Conservation (phyloP, 2,113 vertebrate genomes). For the Peromyscus maniculatus region DNA sequence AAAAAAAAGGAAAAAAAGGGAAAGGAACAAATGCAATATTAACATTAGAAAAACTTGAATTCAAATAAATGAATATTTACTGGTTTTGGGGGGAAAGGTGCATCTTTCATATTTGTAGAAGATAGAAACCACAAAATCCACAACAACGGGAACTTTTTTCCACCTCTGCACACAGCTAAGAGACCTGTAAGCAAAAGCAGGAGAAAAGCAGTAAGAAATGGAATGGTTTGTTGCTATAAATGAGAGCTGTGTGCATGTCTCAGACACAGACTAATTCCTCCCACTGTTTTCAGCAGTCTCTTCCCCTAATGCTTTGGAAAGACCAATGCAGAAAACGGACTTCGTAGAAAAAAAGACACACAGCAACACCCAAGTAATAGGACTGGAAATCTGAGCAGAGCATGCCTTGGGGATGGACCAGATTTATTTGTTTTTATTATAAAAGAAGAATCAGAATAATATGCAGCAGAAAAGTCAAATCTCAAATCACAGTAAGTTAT, state of each 20-base stretch:
- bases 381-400: constrained; percentile 10
- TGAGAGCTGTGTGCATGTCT: background rate
- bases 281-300: background rate
- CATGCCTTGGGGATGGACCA: background rate
- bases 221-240: background rate
- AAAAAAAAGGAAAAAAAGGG: too few relatives aligned
- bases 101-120: constrained; percentile 29
- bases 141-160: background rate
- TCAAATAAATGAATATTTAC: background rate
- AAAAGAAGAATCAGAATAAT: background rate
- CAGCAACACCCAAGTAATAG: background rate
- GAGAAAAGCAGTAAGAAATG: background rate
- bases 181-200: background rate
- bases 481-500: background rate
- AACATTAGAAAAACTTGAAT: constrained; percentile 5
- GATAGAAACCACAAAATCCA: background rate
- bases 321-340: background rate
- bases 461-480: constrained; percentile 2
- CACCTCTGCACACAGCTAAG: background rate
- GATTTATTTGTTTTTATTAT: background rate
- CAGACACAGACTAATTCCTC: background rate
- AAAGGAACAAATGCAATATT: background rate
- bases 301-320: background rate
- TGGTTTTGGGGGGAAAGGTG: background rate
- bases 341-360: background rate